A percentile compares a stretch with the other conserved stretches of the same genome.
Conservation (phyloP, 2,888 invertebrate genomes). For the Rhagium mordax region DNA sequence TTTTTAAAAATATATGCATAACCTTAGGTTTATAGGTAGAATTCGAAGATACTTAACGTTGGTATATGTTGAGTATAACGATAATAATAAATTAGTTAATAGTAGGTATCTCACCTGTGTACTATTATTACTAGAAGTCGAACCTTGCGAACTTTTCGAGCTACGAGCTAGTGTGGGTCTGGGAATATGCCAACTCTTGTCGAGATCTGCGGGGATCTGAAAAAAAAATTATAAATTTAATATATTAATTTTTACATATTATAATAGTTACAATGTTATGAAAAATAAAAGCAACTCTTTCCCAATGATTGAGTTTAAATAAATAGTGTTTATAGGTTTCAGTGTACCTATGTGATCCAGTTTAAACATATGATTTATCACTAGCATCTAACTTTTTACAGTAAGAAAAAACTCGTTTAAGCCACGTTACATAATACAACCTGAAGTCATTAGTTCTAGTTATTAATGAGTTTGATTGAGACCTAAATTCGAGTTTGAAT, state of each 20-base stretch:
- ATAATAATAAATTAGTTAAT: too few relatives aligned
- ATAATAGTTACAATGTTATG: too few relatives aligned
- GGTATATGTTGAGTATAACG: too few relatives aligned
- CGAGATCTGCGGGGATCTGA: slow-evolving; percentile 68
- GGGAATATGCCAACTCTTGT: slow-evolving; percentile 85
- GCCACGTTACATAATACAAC: not conserved
- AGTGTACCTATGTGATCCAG: not conserved
- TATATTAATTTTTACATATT: not conserved
- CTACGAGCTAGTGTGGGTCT: slow-evolving; percentile 82
- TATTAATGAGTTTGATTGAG: not conserved
- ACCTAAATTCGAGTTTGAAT: not conserved
- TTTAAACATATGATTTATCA: not conserved
- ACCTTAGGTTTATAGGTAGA: not conserved
- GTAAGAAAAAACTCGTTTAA: not conserved
- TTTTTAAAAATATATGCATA: not conserved
- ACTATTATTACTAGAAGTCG: slow-evolving; percentile 83
- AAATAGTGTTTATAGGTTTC: too few relatives aligned
- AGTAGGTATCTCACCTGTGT: slow-evolving; percentile 79
- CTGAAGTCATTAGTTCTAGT: not conserved
- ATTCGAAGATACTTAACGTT: too few relatives aligned
- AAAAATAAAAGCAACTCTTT: too few relatives aligned
- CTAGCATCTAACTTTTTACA: not conserved
- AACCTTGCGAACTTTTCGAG: slow-evolving; percentile 79
- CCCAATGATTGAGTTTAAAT: too few relatives aligned
- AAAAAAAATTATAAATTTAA: slow-evolving; percentile 45